Evolutionary conservation across 2,888 invertebrate genomes (phyloP).

Genomic region (Cryptus viduatorius): DNA sequence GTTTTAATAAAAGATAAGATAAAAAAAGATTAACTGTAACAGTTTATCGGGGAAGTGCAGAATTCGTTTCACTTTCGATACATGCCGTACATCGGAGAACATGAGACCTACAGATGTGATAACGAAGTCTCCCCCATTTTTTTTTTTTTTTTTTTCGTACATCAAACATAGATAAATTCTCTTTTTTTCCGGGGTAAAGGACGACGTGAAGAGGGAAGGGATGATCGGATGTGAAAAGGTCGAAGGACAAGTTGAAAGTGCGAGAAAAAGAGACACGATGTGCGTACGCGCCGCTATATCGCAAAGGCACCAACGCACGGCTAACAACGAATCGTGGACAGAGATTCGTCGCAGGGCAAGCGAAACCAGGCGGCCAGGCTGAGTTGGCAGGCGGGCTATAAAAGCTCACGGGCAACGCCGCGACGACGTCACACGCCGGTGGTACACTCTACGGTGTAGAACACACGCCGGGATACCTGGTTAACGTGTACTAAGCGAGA

Average conservation of each 20-base stretch:
- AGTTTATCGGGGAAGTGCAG: no score
- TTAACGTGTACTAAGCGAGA: slow-evolving; percentile 52
- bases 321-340: slow-evolving; percentile 44
- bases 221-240: slow-evolving; percentile 5
- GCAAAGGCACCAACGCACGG: slow-evolving; percentile 58
- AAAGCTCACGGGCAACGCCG: slow-evolving; percentile 79
- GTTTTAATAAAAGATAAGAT: no score
- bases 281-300: slow-evolving; percentile 46
- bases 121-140: neutral
- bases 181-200: neutral
- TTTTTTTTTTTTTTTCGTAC: neutral
- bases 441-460: slow-evolving; percentile 80
- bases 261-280: slow-evolving; percentile 28
- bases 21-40: no score
- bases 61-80: no score
- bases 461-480: slow-evolving; percentile 65
- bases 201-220: neutral
- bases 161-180: neutral
- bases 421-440: slow-evolving; percentile 82
- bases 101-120: no score
- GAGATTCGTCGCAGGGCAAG: slow-evolving; percentile 65
- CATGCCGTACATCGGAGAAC: no score
- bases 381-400: slow-evolving; percentile 78
- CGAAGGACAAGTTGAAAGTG: neutral
- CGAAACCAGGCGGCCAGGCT: slow-evolving; percentile 63